Percentiles rank a stretch among this genome's conserved stretches.
These are phyloP conservation scores for Leptura quadrifasciata DNA, from an alignment of 2,888 invertebrate genomes.

Conservation along the genomic window DNA sequence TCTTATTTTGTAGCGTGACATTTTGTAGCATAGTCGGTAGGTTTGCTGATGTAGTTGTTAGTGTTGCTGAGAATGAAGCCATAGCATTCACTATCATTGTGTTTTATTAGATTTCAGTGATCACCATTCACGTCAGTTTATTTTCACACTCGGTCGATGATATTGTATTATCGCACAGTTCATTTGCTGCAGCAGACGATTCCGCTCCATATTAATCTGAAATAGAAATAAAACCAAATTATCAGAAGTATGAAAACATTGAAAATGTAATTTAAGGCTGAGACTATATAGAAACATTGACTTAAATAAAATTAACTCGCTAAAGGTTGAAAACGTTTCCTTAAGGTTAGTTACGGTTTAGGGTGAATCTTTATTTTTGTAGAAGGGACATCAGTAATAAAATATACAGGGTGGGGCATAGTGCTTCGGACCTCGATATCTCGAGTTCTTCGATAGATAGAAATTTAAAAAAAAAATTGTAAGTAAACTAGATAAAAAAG, in stretches of 20 bases:
- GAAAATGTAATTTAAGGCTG: not conserved
- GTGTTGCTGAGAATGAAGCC: conserved; percentile 72
- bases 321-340: too few relatives aligned
- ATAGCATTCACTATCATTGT: conserved; percentile 73
- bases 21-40: conserved; percentile 64
- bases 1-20: conserved; percentile 62
- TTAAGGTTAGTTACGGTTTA: too few relatives aligned
- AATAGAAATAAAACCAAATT: not conserved
- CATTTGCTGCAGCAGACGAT: not conserved
- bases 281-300: not conserved
- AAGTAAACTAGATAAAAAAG: too few relatives aligned
- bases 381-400: too few relatives aligned
- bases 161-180: not conserved
- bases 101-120: conserved; percentile 46
- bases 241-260: not conserved
- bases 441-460: too few relatives aligned
- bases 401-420: too few relatives aligned
- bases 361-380: too few relatives aligned
- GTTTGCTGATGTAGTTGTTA: conserved; percentile 66
- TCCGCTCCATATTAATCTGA: conserved; percentile 29
- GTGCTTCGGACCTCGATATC: too few relatives aligned
- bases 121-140: conserved; percentile 19
- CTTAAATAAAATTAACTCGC: not conserved
- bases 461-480: too few relatives aligned
- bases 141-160: conserved; percentile 10